Conservation (phyloP, 2,797 vertebrate species). For the Hafferia zeledoni region DNA sequence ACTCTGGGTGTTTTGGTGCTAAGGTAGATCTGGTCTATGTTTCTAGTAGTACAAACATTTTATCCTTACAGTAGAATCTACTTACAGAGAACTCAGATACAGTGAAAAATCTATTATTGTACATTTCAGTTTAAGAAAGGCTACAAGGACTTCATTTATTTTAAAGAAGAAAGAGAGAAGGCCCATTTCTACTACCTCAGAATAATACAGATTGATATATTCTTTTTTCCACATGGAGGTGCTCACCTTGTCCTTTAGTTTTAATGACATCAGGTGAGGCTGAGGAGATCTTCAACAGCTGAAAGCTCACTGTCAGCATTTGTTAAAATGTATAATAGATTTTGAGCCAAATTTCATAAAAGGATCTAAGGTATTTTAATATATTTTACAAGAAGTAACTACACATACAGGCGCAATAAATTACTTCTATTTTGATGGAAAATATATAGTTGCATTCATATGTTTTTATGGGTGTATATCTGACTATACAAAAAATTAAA, state of each 20-base stretch:
- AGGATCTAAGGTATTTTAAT: constrained; percentile 26
- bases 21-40: constrained; percentile 37
- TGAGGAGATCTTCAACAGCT: constrained; percentile 23
- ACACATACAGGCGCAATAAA: background rate
- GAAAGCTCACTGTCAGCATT: constrained; percentile 1
- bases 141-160: constrained; percentile 30
- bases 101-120: constrained; percentile 25
- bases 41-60: constrained; percentile 1
- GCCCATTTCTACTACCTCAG: background rate
- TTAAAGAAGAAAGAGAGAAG: constrained; percentile 24
- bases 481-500: background rate
- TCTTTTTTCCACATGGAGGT: background rate
- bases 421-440: background rate
- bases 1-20: constrained; percentile 18
- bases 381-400: background rate
- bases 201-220: background rate
- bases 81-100: background rate
- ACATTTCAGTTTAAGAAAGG: constrained; percentile 30
- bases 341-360: background rate
- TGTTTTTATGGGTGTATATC: background rate
- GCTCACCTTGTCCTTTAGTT: background rate
- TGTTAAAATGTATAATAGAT: background rate
- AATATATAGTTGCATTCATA: background rate
- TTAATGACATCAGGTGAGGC: constrained; percentile 28
- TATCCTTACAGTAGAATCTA: background rate